phyloP scores from a whole-genome alignment of 2,797 vertebrate genomes.

The Malacoctenus gilli region DNA sequence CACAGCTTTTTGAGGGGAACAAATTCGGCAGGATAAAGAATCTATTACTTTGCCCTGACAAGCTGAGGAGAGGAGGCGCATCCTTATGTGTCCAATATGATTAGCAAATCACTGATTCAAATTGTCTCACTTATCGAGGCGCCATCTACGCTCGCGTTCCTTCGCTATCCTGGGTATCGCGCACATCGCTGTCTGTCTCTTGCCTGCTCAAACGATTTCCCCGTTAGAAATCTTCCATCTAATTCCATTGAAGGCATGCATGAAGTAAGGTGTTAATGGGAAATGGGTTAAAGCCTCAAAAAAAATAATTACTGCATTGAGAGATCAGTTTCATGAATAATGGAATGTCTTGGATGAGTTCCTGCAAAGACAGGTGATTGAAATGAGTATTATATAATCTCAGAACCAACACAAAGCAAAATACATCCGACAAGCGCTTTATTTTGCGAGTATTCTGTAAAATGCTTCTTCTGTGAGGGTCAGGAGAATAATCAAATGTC shows the following conservation, averaged over 20 bases:
- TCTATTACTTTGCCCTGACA: conserved; percentile 57
- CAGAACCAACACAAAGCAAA: conserved; percentile 32
- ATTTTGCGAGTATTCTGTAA: conserved; percentile 11
- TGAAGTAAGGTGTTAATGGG: conserved; percentile 60
- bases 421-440: too few relatives aligned
- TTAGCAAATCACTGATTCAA: conserved; percentile 71
- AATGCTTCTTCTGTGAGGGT: conserved; percentile 26
- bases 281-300: conserved; percentile 55
- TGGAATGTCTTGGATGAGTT: conserved; percentile 51
- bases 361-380: conserved; percentile 24
- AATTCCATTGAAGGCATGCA: conserved; percentile 62
- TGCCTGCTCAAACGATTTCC: conserved; percentile 54
- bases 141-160: conserved; percentile 50
- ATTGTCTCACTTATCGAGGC: conserved; percentile 62
- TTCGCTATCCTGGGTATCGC: conserved; percentile 19
- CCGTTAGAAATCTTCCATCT: conserved; percentile 49
- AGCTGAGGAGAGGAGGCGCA: conserved; percentile 41
- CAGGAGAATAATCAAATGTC: conserved; percentile 31
- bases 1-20: conserved; percentile 34
- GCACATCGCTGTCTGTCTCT: conserved; percentile 48
- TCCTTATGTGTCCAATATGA: conserved; percentile 62
- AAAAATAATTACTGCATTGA: conserved; percentile 59
- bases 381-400: conserved; percentile 33
- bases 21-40: conserved; percentile 54
- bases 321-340: conserved; percentile 52